phyloP scores from a whole-genome alignment of 1,140 invertebrate genomes.

The Apis mellifera region Amel_HAv3.1 CM009941.2:10541001-10541500 shows the following conservation, averaged over 20 bases:
- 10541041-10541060: slow-evolving; percentile 75
- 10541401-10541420: slow-evolving; percentile 84
- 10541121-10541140: slow-evolving; percentile 66
- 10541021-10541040: slow-evolving; percentile 79
- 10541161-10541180: slow-evolving; percentile 11
- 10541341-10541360: slow-evolving; percentile 87
- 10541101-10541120: slow-evolving; percentile 79
- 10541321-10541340: slow-evolving; percentile 87
- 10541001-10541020: slow-evolving; percentile 82
- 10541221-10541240: slow-evolving; percentile 33
- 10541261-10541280: slow-evolving; percentile 94
- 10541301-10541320: slow-evolving; percentile 89
- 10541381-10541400: slow-evolving; percentile 87
- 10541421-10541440: slow-evolving; percentile 75
- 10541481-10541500: slow-evolving; percentile 80
- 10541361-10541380: slow-evolving; percentile 86
- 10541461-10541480: slow-evolving; percentile 81
- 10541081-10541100: slow-evolving; percentile 75
- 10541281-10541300: slow-evolving; percentile 88
- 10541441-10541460: slow-evolving; percentile 83
- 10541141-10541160: background rate
- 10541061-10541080: slow-evolving; percentile 77
- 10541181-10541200: slow-evolving; percentile 7
- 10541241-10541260: slow-evolving; percentile 83
- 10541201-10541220: slow-evolving; percentile 63